These are phyloP conservation scores for Lithobates sylvaticus DNA, from an alignment of 2,797 vertebrate genomes.

Conservation along the genomic window DNA sequence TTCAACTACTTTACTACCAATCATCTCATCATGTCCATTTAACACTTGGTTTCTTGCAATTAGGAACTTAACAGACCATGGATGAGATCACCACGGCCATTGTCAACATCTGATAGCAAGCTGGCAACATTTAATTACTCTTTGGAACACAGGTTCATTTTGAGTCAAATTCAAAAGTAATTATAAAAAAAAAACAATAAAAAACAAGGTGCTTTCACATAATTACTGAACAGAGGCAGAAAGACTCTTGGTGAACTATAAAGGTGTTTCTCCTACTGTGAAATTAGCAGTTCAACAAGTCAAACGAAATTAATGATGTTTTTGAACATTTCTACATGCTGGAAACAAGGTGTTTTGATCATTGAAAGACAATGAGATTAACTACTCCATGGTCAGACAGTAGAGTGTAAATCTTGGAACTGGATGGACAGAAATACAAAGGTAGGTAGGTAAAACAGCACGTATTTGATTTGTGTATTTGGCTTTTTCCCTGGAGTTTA, in stretches of 20 bases:
- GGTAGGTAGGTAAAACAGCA: neutral
- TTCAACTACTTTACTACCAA: slow-evolving; percentile 7
- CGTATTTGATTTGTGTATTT: neutral
- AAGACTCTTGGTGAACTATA: slow-evolving; percentile 24
- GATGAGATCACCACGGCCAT: neutral
- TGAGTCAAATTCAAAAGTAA: slow-evolving; percentile 9
- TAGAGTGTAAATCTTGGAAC: neutral
- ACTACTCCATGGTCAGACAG: neutral
- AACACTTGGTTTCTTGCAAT: slow-evolving; percentile 9
- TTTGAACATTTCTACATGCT: slow-evolving; percentile 19
- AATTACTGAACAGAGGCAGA: slow-evolving; percentile 24
- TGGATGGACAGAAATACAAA: neutral
- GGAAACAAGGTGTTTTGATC: slow-evolving; percentile 37
- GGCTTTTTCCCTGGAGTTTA: neutral
- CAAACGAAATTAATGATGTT: slow-evolving; percentile 49
- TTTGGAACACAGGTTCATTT: neutral
- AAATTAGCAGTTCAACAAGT: slow-evolving; percentile 57
- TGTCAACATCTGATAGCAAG: neutral
- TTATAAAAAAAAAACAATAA: slow-evolving; percentile 2
- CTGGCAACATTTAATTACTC: slow-evolving; percentile 24
- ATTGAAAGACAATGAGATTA: neutral
- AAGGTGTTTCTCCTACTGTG: slow-evolving; percentile 52
- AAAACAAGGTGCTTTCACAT: slow-evolving; percentile 28
- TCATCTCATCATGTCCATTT: neutral
- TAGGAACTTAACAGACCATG: neutral